Base-by-base conservation (phyloP, 35 echinoderm and acorn worm genomes). In the Apostichopus californicus region DNA sequence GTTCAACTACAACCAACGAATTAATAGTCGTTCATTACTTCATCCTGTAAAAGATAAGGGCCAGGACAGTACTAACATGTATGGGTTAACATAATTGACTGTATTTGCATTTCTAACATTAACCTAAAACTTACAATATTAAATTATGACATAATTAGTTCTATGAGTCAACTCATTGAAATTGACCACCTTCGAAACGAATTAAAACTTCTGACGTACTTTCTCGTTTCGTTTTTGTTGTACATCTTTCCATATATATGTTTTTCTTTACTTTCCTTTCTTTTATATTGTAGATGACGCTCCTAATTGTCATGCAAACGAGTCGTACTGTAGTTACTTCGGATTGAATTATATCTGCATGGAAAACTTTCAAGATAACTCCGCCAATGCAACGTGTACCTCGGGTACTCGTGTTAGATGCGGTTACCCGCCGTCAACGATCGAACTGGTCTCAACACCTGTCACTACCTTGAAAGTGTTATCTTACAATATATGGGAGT, bases 271-370 rank as follows among this genome's bases (percentile, higher is more conserved):
- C 34, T 46, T 3, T 46, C 2, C 1, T 55, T 81, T 5, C 25
- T 7, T 55, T 46, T 81, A 81, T 81, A 8, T 17, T 17, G 55
- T 84, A 93, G 84, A 92, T 90, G 94, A 95, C 58, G 94, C 75
- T 1, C 86, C 85, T 20, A 86, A 93, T 79, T 95, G 94, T 55
- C 46, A 93, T 66, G 94, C 84, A 11, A 83, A 87, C 13, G 26
- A 87, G 64, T 25, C 68, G 8, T 91, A 93, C 46, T 95, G 94
- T 52, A 24, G 25, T 12, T 88, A 90, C 60, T 95, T 61, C 57
- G 94, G 94, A 64, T 77, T 95, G 55, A 91, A 95, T 22, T 95
- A 90, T 77, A 53, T 95, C 46, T 95, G 94, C 73, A 87, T 90
- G 20, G 94, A 95, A 61, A 52, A 9, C n/a, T 77, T 77, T 23